These are phyloP conservation scores for Cyrtonyx montezumae DNA, from an alignment of 2,113 vertebrate species.

Conservation along the genomic window DNA sequence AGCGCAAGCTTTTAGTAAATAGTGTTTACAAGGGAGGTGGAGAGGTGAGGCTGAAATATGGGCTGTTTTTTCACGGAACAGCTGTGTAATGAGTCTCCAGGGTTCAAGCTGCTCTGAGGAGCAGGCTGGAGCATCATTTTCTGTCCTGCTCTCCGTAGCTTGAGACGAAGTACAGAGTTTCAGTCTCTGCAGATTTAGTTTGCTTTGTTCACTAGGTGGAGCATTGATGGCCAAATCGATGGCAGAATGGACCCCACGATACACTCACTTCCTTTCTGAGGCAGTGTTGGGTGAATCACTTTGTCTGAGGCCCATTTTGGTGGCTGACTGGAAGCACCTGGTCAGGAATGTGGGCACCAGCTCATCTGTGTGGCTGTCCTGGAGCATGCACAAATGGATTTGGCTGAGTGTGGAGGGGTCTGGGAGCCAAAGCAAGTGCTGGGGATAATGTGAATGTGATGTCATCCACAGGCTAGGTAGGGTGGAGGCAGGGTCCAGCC, in stretches of 20 bases:
- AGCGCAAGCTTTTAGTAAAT: fast-evolving
- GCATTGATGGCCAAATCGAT: too few relatives aligned
- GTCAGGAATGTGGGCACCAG: fast-evolving
- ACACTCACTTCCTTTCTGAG: fast-evolving
- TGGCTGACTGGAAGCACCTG: background rate
- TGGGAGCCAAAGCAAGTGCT: background rate
- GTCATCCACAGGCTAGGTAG: too few relatives aligned
- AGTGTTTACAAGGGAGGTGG: background rate
- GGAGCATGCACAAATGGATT: background rate
- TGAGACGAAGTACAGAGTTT: background rate
- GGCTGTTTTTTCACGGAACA: background rate
- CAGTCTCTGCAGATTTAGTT: background rate
- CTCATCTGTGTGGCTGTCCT: fast-evolving
- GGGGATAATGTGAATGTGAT: fast-evolving
- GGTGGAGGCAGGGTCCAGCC: too few relatives aligned
- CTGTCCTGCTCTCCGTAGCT: background rate
- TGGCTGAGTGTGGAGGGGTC: fast-evolving
- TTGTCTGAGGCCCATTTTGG: background rate
- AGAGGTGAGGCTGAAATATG: background rate
- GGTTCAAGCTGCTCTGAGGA: background rate
- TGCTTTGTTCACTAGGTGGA: background rate
- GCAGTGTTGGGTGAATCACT: fast-evolving
- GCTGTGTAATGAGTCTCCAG: background rate
- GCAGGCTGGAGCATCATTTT: background rate
- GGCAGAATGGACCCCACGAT: background rate